Conservation (phyloP, 2,797 vertebrate genomes). For the Crocidura indochinensis region DNA sequence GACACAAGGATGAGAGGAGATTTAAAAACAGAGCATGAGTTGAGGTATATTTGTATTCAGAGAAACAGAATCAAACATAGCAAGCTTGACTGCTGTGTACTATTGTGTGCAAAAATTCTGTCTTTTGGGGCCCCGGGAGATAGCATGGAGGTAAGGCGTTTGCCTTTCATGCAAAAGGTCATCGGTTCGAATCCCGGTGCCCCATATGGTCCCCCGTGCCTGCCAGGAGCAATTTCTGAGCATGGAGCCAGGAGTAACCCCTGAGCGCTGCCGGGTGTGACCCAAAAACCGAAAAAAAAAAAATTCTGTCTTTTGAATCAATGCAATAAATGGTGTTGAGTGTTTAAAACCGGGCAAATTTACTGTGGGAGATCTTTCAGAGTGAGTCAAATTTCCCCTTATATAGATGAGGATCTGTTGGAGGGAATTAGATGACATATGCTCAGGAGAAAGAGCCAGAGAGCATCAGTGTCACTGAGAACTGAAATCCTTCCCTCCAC, state of each 20-base stretch:
- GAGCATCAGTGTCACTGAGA: not conserved
- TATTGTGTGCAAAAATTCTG: slow-evolving; percentile 5
- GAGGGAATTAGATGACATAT: not conserved
- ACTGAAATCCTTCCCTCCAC: not conserved
- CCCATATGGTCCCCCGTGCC: no score
- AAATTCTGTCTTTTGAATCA: slow-evolving; percentile 49
- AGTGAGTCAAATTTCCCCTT: slow-evolving; percentile 29
- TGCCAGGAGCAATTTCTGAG: no score
- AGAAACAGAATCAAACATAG: slow-evolving; percentile 27
- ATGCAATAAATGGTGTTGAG: slow-evolving; percentile 26
- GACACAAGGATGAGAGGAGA: not conserved
- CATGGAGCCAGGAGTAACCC: no score
- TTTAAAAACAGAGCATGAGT: slow-evolving; percentile 47
- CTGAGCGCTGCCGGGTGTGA: no score
- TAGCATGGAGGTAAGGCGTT: no score
- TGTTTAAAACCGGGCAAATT: slow-evolving; percentile 18
- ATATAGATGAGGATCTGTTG: slow-evolving; percentile 23
- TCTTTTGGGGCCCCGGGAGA: no score
- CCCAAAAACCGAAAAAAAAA: no score
- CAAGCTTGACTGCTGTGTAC: not conserved
- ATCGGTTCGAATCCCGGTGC: no score
- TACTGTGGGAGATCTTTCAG: not conserved
- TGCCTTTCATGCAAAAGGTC: no score
- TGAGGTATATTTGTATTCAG: slow-evolving; percentile 29
- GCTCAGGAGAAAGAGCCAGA: not conserved